A percentile compares a stretch with the other conserved stretches of the same genome.
These are phyloP conservation scores for Enteromius anoplus DNA, from an alignment of 2,797 vertebrate genomes.

Conservation along the genomic window DNA sequence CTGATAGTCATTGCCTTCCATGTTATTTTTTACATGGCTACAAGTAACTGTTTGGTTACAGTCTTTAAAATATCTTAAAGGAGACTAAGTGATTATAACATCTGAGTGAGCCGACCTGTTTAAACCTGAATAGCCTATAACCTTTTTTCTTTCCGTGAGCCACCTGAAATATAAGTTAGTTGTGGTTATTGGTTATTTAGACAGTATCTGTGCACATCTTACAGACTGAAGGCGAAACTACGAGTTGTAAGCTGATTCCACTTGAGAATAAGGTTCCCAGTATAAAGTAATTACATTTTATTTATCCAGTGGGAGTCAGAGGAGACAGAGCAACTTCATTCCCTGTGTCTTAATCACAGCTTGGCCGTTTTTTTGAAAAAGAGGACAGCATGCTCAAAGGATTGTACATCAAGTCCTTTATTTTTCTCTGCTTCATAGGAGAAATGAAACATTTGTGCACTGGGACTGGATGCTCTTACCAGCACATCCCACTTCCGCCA, in stretches of 20 bases:
- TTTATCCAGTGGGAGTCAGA: slow-evolving; percentile 44
- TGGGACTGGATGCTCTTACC: slow-evolving; percentile 76
- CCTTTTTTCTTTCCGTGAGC: not conserved
- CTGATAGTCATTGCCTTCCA: not conserved
- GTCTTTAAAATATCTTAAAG: not conserved
- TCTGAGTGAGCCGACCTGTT: not conserved
- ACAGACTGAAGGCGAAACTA: not conserved
- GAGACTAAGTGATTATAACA: not conserved
- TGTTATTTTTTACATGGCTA: not conserved
- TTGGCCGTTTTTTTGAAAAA: slow-evolving; percentile 38
- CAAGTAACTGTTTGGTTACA: not conserved
- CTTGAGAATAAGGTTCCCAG: slow-evolving; percentile 45
- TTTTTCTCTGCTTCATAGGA: slow-evolving; percentile 74
- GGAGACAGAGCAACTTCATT: slow-evolving; percentile 47
- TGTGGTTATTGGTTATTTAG: not conserved
- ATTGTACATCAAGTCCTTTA: slow-evolving; percentile 13
- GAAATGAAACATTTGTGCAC: slow-evolving; percentile 71
- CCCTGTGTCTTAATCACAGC: slow-evolving; percentile 59
- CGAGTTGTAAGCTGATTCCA: slow-evolving; percentile 6
- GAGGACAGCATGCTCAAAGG: slow-evolving; percentile 44
- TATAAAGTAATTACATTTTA: slow-evolving; percentile 58
- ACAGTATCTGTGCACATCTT: not conserved
- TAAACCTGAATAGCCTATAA: not conserved
- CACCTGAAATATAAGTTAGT: slow-evolving; percentile 7
- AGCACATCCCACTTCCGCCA: slow-evolving; percentile 75